phyloP scores from a whole-genome alignment of 2,113 vertebrate species.

The Callocephalon fimbriatum region DNA sequence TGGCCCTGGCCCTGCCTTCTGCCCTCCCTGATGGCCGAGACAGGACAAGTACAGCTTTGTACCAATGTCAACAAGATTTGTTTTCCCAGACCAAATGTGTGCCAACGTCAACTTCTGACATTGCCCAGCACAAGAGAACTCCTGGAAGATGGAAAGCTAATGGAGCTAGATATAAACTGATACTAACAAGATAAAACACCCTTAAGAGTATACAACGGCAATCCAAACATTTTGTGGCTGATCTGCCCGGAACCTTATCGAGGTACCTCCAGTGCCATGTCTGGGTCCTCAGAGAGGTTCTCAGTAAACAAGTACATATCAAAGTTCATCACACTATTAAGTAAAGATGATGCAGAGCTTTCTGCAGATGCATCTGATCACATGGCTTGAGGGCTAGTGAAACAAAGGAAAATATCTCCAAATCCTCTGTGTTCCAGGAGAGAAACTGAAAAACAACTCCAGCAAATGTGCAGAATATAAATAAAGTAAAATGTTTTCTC shows the following conservation, averaged over 20 bases:
- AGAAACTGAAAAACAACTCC: slow-evolving; percentile 4
- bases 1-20: neutral
- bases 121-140: neutral
- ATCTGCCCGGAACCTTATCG: neutral
- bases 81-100: neutral
- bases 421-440: neutral
- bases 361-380: neutral
- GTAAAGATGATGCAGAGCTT: neutral
- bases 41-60: neutral
- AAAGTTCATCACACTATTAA: neutral
- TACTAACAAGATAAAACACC: neutral
- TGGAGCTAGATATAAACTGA: neutral
- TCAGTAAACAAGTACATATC: neutral
- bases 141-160: neutral
- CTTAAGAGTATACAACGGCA: neutral
- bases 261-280: neutral
- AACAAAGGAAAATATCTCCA: neutral
- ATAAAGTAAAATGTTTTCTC: slow-evolving; percentile 33
- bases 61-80: neutral
- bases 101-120: neutral
- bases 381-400: neutral
- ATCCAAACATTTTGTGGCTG: neutral
- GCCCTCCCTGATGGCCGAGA: neutral
- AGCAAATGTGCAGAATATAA: slow-evolving; percentile 13
- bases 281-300: neutral